Conservation (phyloP, 1,140 invertebrate species). For the Eurosta solidaginis region DNA sequence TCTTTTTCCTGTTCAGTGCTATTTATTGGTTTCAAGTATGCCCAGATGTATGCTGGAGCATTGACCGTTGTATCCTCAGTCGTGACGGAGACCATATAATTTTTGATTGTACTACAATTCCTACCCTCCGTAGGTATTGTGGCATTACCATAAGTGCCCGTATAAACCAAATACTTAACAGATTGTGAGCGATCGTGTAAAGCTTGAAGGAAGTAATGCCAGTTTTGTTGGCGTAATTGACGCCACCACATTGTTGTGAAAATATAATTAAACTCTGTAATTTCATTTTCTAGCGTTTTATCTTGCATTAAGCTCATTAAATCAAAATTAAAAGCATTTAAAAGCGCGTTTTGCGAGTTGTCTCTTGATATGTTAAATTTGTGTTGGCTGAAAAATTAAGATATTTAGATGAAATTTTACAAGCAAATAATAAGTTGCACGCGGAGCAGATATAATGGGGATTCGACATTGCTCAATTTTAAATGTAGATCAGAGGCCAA, state of each 20-base stretch:
- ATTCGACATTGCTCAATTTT: too few relatives aligned
- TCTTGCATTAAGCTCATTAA: neutral
- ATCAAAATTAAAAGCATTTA: neutral
- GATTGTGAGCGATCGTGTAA: neutral
- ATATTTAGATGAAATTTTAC: too few relatives aligned
- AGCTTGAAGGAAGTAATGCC: neutral
- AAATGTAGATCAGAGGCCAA: too few relatives aligned
- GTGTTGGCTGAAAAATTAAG: too few relatives aligned
- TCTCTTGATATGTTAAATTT: neutral
- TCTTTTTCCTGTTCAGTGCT: neutral
- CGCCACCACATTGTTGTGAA: constrained; percentile 18
- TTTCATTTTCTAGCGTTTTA: neutral
- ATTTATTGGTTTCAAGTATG: neutral
- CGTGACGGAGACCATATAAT: neutral
- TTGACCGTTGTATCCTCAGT: neutral
- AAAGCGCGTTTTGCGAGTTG: neutral
- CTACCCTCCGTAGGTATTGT: neutral
- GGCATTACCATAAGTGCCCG: neutral
- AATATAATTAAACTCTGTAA: neutral
- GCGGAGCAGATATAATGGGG: too few relatives aligned
- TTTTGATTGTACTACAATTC: neutral
- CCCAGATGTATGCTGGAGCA: neutral
- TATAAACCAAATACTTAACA: neutral
- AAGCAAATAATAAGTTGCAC: too few relatives aligned
- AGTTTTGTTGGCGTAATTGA: constrained; percentile 1